Evolutionary conservation across 2,888 invertebrate species (phyloP).

Genomic region (Monopis laevigella): DNA sequence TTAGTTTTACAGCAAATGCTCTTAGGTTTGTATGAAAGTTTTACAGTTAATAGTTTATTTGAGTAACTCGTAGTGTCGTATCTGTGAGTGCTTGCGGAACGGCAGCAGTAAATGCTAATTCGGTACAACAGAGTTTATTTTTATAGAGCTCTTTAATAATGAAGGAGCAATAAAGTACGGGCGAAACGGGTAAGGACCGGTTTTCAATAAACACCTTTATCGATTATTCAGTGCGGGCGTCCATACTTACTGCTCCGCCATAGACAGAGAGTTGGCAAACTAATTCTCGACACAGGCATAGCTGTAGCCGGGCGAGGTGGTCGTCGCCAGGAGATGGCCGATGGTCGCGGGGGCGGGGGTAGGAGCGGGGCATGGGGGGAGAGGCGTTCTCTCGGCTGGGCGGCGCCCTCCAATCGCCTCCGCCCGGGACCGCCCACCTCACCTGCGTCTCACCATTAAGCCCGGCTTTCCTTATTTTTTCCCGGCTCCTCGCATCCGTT

Average conservation of each 20-base stretch:
- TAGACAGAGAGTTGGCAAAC: constrained; percentile 67
- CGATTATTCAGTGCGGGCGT: constrained; percentile 63
- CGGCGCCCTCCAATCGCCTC: constrained; percentile 61
- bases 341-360: constrained; percentile 25
- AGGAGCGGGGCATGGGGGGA: constrained; percentile 28
- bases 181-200: constrained; percentile 59
- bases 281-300: constrained; percentile 68
- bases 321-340: constrained; percentile 20
- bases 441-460: constrained; percentile 65
- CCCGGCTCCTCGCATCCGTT: constrained; percentile 60
- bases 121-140: neutral
- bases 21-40: too few species aligned
- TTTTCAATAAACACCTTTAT: constrained; percentile 69
- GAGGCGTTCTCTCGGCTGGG: constrained; percentile 58
- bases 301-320: constrained; percentile 40
- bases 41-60: too few species aligned
- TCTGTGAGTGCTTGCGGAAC: too few species aligned
- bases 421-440: constrained; percentile 60
- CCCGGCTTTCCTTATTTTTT: constrained; percentile 61
- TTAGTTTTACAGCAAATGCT: too few species aligned
- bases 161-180: constrained; percentile 61
- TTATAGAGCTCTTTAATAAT: constrained; percentile 40
- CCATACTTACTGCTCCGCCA: constrained; percentile 66
- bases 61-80: too few species aligned
- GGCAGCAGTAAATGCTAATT: neutral